These are phyloP conservation scores for Eumerus sabulonum DNA, from an alignment of 2,888 invertebrate genomes.

Conservation along the genomic window DNA sequence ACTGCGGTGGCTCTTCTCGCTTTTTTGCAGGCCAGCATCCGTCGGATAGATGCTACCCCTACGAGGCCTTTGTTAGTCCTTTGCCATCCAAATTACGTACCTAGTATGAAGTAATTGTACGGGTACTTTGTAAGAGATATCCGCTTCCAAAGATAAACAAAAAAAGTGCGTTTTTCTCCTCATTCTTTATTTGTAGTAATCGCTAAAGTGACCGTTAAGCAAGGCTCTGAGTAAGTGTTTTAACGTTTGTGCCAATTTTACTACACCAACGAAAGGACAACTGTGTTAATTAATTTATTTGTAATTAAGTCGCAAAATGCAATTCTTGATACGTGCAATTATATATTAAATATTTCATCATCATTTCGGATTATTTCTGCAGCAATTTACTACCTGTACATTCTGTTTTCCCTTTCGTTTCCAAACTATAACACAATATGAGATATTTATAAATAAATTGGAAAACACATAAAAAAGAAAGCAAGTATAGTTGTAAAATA, in stretches of 20 bases:
- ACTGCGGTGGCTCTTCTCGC: no score
- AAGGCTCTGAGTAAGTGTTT: conserved; percentile 24
- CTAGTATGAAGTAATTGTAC: no score
- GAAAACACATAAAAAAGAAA: conserved; percentile 18
- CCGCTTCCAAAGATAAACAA: no score
- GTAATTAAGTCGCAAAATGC: conserved; percentile 24
- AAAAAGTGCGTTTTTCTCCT: not conserved
- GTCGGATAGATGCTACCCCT: no score
- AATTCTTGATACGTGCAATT: conserved; percentile 56
- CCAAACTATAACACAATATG: not conserved
- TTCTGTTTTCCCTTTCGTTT: conserved; percentile 3
- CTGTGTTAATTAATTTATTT: conserved; percentile 37
- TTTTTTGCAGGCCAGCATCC: no score
- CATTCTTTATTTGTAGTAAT: not conserved
- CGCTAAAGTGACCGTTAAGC: no score
- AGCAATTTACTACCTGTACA: conserved; percentile 12
- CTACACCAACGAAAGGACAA: conserved; percentile 5
- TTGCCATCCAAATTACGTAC: no score
- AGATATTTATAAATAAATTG: conserved; percentile 5
- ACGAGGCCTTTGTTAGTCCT: no score
- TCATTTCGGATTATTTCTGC: conserved; percentile 20
- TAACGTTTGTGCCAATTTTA: conserved; percentile 54
- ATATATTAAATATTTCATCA: conserved; percentile 51
- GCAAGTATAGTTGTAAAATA: conserved; percentile 48
- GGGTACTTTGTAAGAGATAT: no score